Evolutionary conservation across 1,140 invertebrate species (phyloP).

Genomic region (Brachionus koreanus): DNA sequence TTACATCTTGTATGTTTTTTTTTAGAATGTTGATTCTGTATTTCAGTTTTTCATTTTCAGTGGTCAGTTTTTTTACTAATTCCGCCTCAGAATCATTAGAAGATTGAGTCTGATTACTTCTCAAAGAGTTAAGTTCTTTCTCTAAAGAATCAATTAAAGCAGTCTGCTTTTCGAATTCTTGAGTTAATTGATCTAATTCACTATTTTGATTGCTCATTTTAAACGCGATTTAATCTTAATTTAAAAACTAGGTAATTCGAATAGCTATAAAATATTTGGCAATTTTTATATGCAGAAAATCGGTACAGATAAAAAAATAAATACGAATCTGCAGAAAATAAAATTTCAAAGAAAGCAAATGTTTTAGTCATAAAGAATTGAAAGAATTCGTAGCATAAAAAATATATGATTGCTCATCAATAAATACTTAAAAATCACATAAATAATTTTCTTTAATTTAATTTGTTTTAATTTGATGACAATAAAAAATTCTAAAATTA

Average conservation of each 20-base stretch:
- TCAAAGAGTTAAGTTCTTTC: slow-evolving; percentile 1
- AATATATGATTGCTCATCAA: no score
- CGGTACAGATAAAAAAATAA: neutral
- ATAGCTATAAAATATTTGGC: neutral
- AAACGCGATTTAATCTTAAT: neutral
- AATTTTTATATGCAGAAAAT: neutral
- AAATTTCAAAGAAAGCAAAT: no score
- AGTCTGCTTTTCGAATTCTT: slow-evolving; percentile 6
- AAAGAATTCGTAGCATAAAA: no score
- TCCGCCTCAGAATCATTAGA: neutral
- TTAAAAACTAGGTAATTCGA: neutral
- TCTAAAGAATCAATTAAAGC: neutral
- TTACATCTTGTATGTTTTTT: neutral
- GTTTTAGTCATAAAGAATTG: no score
- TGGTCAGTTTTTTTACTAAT: neutral
- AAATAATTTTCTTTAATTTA: no score
- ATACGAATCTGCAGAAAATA: no score
- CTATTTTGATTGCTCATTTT: neutral
- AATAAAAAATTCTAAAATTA: no score
- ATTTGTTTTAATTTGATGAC: no score
- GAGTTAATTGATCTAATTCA: neutral
- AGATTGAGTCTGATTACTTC: neutral
- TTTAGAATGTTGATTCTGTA: slow-evolving; percentile 9
- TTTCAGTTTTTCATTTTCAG: slow-evolving; percentile 17
- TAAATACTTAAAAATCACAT: no score